Conservation (phyloP, 2,113 vertebrate genomes). For the Lophura nycthemera region DNA sequence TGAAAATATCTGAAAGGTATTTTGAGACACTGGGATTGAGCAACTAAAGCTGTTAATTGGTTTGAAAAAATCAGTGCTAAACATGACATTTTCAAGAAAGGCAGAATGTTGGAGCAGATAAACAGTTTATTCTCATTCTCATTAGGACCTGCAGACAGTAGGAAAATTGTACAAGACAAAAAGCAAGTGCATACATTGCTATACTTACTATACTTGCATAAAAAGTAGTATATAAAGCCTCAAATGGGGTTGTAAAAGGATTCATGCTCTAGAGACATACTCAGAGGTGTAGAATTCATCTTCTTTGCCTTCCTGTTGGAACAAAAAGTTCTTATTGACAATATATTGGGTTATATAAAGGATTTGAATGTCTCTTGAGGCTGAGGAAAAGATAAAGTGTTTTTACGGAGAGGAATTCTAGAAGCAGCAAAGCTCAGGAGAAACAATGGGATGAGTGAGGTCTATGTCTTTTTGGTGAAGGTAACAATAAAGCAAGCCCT, state of each 20-base stretch:
- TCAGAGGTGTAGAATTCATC: slow-evolving; percentile 4
- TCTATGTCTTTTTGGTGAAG: not conserved
- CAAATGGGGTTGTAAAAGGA: slow-evolving; percentile 29
- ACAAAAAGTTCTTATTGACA: not conserved
- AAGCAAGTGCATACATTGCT: not conserved
- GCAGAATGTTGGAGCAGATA: not conserved
- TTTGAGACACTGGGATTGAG: not conserved
- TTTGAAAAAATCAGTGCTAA: slow-evolving; percentile 9
- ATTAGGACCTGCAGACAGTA: not conserved
- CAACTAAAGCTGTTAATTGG: not conserved
- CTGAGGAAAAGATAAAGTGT: not conserved
- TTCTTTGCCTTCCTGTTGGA: slow-evolving; percentile 13
- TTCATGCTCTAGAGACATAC: not conserved
- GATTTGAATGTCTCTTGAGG: slow-evolving; percentile 8
- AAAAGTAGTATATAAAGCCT: slow-evolving; percentile 11
- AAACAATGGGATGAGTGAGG: not conserved
- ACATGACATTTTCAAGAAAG: not conserved
- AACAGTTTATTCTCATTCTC: not conserved
- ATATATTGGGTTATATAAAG: slow-evolving; percentile 8
- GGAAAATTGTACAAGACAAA: not conserved
- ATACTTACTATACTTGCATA: not conserved
- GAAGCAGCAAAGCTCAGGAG: not conserved
- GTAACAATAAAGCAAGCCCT: not conserved
- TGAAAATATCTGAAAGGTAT: not conserved
- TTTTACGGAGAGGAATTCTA: not conserved